A percentile compares a stretch with the other conserved stretches of the same genome.
Evolutionary conservation across 2,888 invertebrate genomes (phyloP).

Genomic region (Eupithecia dodoneata): DNA sequence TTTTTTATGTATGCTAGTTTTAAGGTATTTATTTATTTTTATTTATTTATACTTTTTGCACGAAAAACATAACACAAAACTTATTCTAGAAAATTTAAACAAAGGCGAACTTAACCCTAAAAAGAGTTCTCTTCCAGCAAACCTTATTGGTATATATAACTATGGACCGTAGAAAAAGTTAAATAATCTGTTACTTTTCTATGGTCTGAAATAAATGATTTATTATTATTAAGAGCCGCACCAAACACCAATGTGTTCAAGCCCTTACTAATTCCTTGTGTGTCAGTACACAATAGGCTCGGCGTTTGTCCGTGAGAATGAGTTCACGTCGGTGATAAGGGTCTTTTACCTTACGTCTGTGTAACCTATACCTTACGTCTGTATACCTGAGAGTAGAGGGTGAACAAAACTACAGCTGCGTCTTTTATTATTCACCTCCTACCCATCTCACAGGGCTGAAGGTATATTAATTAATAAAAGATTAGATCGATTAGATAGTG

Average conservation of each 20-base stretch:
- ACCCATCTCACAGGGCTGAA: slow-evolving; percentile 3
- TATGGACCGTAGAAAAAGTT: no score
- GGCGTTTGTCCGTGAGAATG: slow-evolving; percentile 41
- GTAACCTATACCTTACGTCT: neutral
- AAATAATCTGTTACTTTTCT: no score
- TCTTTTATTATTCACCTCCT: neutral
- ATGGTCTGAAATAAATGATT: no score
- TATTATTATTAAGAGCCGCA: neutral
- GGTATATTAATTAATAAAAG: slow-evolving; percentile 4
- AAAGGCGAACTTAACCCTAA: no score
- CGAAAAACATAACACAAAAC: no score
- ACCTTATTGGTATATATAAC: no score
- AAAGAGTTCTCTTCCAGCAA: no score
- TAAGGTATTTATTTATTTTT: no score
- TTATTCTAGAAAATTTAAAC: no score
- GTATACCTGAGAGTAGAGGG: slow-evolving; percentile 11
- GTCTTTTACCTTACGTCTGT: slow-evolving; percentile 29
- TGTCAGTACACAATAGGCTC: slow-evolving; percentile 43
- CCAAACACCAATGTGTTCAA: slow-evolving; percentile 7
- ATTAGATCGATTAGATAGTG: neutral
- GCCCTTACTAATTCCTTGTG: slow-evolving; percentile 36
- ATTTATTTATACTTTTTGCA: no score
- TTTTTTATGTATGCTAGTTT: no score
- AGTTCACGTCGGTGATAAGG: slow-evolving; percentile 40
- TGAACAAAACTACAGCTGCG: neutral